Evolutionary conservation across 1,140 invertebrate genomes (phyloP), one percentile per base, ranked within the genome.

Genomic region (Parasteatoda tepidariorum): DNA sequence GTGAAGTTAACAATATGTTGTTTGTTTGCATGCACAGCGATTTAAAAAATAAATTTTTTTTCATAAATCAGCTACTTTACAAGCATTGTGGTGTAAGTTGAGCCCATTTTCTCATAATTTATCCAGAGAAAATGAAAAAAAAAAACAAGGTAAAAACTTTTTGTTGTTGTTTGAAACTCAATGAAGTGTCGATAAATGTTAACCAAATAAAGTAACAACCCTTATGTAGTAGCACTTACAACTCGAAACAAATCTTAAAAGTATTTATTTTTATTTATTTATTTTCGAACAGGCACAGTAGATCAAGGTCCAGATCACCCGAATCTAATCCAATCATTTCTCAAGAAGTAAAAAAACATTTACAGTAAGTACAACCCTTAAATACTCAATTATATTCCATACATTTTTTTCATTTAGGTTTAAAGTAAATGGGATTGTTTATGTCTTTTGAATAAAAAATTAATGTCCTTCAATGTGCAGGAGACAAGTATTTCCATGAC

Each of bases 291-390:
- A 70, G 67, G 34, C 78, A 68, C 24, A 82, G 87, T 83, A 90
- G 92, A 87, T 92, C 92, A 26, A 88, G 93, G 85, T 94, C 93
- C 38, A 90, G 92, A 85, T 94, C 93, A n/a, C 93, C 93, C 30
- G 92, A 92, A 30, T 86, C 85, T 24, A 86, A 93, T 87, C 90
- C 91, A 64, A 91, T 91, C 88, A 89, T 95, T 30, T 93, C 92
- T 1, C 90, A 91, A 85, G 95, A 96, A 89, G 88, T 96, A 7
- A 90, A 90, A 84, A 89, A 90, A 88, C 96, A 97, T 89, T 91
- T 98, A 86, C 94, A 97, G 88, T 89, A 86, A 87, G 87, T 87
- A 22, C n/a, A n/a, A n/a, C n/a, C n/a, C n/a, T n/a, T n/a, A n/a
- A n/a, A n/a, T n/a, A n/a, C n/a, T n/a, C n/a, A n/a, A n/a, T n/a